Conservation (phyloP, 2,797 vertebrate genomes). For the Loris lydekkerianus region DNA sequence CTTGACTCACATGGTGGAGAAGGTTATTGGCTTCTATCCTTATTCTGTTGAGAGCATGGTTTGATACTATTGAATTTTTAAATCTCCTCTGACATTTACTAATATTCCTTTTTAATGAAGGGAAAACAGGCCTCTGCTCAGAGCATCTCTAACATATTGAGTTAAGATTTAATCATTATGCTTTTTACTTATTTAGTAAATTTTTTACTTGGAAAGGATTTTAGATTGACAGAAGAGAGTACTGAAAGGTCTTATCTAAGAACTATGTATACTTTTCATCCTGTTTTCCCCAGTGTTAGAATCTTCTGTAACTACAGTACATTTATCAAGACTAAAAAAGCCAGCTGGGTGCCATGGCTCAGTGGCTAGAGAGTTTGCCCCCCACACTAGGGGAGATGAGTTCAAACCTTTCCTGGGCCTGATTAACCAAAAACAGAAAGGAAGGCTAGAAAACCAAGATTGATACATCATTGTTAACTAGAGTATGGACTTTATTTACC, state of each 20-base stretch:
- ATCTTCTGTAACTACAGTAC: background rate
- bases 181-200: conserved; percentile 30
- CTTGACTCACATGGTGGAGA: background rate
- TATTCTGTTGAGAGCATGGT: background rate
- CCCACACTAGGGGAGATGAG: too few species aligned
- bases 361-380: too few species aligned
- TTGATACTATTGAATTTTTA: background rate
- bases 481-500: background rate
- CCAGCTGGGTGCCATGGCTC: too few species aligned
- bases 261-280: background rate
- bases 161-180: background rate
- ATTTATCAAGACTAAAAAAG: background rate
- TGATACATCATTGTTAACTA: background rate
- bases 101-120: background rate
- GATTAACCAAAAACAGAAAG: too few species aligned
- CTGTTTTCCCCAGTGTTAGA: background rate
- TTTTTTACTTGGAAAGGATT: conserved; percentile 31
- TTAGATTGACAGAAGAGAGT: background rate
- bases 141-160: background rate
- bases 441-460: background rate
- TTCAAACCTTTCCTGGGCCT: too few species aligned
- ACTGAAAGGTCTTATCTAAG: background rate
- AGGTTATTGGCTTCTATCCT: background rate
- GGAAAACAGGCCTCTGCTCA: background rate
- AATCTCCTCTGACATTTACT: background rate